A percentile compares a stretch with the other conserved stretches of the same genome.
These are phyloP conservation scores for Zaprionus inermis DNA, from an alignment of 1,140 invertebrate species.

Conservation along the genomic window DNA sequence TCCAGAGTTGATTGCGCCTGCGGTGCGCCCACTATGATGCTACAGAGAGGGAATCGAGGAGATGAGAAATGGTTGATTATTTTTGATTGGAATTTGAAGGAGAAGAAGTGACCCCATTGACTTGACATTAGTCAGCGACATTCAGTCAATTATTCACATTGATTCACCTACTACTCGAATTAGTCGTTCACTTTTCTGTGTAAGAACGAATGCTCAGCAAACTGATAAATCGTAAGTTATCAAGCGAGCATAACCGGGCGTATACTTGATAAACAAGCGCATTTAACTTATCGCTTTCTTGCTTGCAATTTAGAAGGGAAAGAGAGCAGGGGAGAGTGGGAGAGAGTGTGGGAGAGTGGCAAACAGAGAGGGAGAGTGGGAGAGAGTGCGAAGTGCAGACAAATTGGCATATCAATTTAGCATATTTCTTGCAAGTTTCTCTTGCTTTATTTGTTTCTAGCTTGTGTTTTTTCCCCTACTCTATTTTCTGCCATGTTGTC, in stretches of 20 bases:
- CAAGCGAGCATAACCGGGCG: conserved; percentile 18
- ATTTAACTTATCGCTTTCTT: too few relatives aligned
- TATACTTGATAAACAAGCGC: conserved; percentile 40
- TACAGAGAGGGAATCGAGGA: conserved; percentile 18
- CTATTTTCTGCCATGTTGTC: conserved; percentile 21
- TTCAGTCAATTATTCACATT: conserved; percentile 13
- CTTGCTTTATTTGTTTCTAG: background rate
- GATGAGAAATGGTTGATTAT: background rate
- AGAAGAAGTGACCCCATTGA: conserved; percentile 17
- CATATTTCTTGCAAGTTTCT: background rate
- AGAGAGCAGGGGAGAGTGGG: too few relatives aligned
- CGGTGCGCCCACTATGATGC: conserved; percentile 80
- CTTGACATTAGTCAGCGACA: conserved; percentile 45
- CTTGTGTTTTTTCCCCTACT: background rate
- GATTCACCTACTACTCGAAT: conserved; percentile 19
- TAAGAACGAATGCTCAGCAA: conserved; percentile 12
- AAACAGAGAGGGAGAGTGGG: background rate
- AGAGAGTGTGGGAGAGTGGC: too few relatives aligned
- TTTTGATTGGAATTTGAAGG: conserved; percentile 13
- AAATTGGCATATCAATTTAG: background rate
- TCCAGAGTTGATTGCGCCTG: conserved; percentile 79
- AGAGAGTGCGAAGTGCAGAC: background rate
- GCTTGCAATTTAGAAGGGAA: background rate
- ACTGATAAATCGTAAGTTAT: conserved; percentile 29
- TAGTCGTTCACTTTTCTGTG: conserved; percentile 50